Evolutionary conservation across 2,113 vertebrate species (phyloP).

Genomic region (Nicator chloris): DNA sequence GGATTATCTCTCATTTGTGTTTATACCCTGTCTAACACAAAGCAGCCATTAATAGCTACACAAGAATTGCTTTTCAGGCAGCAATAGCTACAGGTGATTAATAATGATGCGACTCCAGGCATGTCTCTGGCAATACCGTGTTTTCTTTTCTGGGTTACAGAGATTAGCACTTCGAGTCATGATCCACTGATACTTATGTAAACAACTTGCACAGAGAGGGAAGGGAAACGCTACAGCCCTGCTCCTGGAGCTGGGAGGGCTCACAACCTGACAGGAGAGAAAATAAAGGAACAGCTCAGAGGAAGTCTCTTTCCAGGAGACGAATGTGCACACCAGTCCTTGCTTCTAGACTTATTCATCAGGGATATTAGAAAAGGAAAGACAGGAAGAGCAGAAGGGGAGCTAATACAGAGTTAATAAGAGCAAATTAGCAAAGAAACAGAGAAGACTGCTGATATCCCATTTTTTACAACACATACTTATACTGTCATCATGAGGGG

Average conservation of each 20-base stretch:
- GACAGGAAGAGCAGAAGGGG: background rate
- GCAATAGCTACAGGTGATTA: constrained; percentile 45
- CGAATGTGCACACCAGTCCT: background rate
- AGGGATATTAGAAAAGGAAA: background rate
- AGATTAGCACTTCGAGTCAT: background rate
- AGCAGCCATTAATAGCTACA: background rate
- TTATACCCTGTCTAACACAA: background rate
- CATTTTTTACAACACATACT: background rate
- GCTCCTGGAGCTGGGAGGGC: background rate
- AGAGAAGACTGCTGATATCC: background rate
- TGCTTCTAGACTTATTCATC: background rate
- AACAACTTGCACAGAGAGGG: background rate
- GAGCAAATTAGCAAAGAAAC: background rate
- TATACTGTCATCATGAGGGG: background rate
- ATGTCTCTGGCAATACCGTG: background rate
- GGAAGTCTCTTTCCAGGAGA: background rate
- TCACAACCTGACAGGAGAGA: background rate
- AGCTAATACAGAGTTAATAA: background rate
- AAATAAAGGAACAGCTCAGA: background rate
- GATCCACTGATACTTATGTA: background rate
- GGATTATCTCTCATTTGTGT: constrained; percentile 10
- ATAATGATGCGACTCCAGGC: background rate
- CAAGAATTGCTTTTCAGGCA: background rate
- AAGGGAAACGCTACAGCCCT: background rate
- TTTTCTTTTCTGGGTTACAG: constrained; percentile 30